phyloP scores from a whole-genome alignment of 2,888 invertebrate species.

The Parapristionchus giblindavisi region DNA sequence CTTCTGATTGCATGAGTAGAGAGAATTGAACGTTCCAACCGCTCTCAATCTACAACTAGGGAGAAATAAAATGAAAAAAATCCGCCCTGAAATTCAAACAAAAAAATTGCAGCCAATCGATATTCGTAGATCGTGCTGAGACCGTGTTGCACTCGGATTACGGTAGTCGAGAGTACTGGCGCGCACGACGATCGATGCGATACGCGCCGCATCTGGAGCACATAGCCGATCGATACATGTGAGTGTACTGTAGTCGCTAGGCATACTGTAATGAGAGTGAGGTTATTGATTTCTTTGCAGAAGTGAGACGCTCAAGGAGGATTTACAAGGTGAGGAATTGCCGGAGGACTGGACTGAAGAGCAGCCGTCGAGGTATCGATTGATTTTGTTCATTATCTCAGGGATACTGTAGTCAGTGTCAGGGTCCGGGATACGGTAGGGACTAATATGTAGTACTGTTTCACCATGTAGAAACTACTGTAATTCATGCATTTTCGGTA shows the following conservation, averaged over 20 bases:
- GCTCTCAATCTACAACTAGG: too few species aligned
- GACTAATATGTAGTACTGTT: too few species aligned
- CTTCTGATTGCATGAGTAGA: too few species aligned
- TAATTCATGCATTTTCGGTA: too few species aligned
- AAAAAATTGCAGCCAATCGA: slow-evolving; percentile 55
- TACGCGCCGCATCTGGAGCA: slow-evolving; percentile 76
- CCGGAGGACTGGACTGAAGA: slow-evolving; percentile 43
- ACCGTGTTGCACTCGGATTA: slow-evolving; percentile 87
- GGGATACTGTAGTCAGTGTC: too few species aligned
- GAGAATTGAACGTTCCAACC: not conserved
- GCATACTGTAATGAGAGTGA: slow-evolving; percentile 11
- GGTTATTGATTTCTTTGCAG: too few species aligned
- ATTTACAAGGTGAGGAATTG: not conserved
- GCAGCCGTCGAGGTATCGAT: not conserved
- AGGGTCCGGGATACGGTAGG: too few species aligned
- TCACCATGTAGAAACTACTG: too few species aligned
- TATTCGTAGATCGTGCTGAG: slow-evolving; percentile 78
- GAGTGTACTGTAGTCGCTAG: slow-evolving; percentile 4
- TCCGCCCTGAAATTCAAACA: not conserved
- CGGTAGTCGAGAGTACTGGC: slow-evolving; percentile 85
- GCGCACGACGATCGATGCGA: slow-evolving; percentile 83
- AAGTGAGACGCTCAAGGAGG: too few species aligned
- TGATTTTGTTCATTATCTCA: too few species aligned
- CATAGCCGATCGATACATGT: slow-evolving; percentile 11
- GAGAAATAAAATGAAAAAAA: too few species aligned